These are phyloP conservation scores for Drosophila repletoides DNA, from an alignment of 1,140 invertebrate species.

Conservation along the genomic window DNA sequence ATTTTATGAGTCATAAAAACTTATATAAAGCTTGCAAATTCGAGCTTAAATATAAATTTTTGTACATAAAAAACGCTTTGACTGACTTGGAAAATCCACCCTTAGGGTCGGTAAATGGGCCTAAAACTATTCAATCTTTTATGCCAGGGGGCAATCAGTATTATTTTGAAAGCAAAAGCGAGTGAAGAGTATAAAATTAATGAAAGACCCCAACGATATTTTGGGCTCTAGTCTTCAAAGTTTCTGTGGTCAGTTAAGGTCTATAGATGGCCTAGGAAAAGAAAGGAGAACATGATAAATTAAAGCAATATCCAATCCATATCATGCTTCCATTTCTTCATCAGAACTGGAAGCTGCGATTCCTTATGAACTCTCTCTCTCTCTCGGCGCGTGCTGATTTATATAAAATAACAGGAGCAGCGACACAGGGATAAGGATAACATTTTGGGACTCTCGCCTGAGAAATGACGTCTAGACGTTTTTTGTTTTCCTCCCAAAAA, in stretches of 20 bases:
- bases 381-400: conserved; percentile 59
- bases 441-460: conserved; percentile 24
- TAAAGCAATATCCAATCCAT: conserved; percentile 58
- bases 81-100: too few relatives aligned
- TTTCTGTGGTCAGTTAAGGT: background rate
- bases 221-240: too few relatives aligned
- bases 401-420: conserved; percentile 39
- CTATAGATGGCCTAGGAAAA: background rate
- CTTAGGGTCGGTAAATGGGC: too few relatives aligned
- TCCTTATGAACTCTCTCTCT: background rate
- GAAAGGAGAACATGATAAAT: conserved; percentile 48
- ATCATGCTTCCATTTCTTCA: conserved; percentile 19
- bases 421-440: conserved; percentile 13
- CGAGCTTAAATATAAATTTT: too few relatives aligned
- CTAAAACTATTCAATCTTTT: too few relatives aligned
- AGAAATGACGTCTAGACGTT: conserved; percentile 73
- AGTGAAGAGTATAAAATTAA: too few relatives aligned
- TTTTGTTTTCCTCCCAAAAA: conserved; percentile 44
- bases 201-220: too few relatives aligned
- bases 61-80: too few relatives aligned
- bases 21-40: too few relatives aligned
- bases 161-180: too few relatives aligned
- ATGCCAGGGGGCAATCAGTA: too few relatives aligned
- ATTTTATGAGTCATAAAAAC: too few relatives aligned
- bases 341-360: background rate